phyloP scores from a whole-genome alignment of 2,888 invertebrate genomes.

The Xanthia icteritia region DNA sequence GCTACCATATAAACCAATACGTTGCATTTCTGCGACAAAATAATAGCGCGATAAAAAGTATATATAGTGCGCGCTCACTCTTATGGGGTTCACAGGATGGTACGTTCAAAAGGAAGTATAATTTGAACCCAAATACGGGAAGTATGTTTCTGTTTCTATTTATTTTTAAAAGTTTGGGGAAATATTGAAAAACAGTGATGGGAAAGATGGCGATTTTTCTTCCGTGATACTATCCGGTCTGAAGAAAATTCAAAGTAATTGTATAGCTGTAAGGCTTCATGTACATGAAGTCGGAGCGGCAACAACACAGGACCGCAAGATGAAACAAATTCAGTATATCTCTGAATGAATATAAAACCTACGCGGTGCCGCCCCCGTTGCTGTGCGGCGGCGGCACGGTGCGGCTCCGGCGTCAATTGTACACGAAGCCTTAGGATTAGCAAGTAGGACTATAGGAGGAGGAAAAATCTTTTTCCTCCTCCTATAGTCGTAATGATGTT shows the following conservation, averaged over 20 bases:
- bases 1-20: too few species aligned
- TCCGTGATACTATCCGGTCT: too few species aligned
- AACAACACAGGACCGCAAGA: too few species aligned
- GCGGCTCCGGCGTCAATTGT: too few species aligned
- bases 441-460: background rate
- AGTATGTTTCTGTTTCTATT: conserved; percentile 1
- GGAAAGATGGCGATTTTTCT: background rate
- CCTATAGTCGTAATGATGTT: background rate
- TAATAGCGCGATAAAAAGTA: background rate
- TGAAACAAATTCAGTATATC: too few species aligned
- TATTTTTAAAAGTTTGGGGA: background rate
- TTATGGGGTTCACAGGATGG: conserved; percentile 8
- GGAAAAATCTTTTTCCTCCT: too few species aligned
- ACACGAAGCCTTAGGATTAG: background rate
- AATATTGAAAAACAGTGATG: too few species aligned
- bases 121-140: background rate
- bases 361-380: too few species aligned
- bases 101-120: conserved; percentile 5
- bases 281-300: too few species aligned
- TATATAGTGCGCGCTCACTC: background rate
- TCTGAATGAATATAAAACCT: too few species aligned
- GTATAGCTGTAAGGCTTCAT: background rate
- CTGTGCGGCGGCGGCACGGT: too few species aligned
- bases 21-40: background rate
- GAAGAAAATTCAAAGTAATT: background rate